Evolutionary conservation across 2,888 invertebrate genomes (phyloP).

Genomic region (Pollenia griseotomentosa): DNA sequence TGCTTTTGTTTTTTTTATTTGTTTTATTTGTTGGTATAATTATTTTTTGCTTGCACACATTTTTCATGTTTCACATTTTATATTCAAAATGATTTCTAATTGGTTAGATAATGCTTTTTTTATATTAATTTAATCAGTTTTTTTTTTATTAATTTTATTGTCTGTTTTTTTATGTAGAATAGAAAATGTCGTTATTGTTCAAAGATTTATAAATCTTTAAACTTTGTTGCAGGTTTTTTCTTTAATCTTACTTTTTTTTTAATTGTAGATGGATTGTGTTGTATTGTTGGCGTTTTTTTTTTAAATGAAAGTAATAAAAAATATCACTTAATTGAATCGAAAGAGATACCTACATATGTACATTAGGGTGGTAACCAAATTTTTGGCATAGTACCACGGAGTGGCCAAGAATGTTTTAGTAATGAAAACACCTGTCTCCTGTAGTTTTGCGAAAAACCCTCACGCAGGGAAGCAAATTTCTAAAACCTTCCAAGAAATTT

Average conservation of each 20-base stretch:
- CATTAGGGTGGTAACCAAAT: too few species aligned
- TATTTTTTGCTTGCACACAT: conserved; percentile 3
- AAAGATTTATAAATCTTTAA: not conserved
- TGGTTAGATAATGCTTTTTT: conserved; percentile 65
- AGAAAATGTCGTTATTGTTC: conserved; percentile 2
- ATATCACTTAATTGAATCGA: conserved; percentile 38
- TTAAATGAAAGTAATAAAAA: conserved; percentile 4
- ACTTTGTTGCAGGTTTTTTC: not conserved
- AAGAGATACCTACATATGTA: too few species aligned
- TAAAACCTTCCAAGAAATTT: too few species aligned
- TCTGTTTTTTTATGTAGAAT: not conserved
- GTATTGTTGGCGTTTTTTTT: conserved; percentile 21
- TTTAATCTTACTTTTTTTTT: conserved; percentile 19
- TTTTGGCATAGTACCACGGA: too few species aligned
- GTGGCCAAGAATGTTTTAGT: too few species aligned
- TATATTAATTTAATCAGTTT: conserved; percentile 52
- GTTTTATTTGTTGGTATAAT: conserved; percentile 31
- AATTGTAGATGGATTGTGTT: conserved; percentile 32
- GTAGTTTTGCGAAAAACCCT: too few species aligned
- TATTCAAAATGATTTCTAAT: conserved; percentile 68
- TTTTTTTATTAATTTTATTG: conserved; percentile 22
- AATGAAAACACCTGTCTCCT: too few species aligned
- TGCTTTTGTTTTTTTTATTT: too few species aligned
- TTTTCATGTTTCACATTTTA: conserved; percentile 41
- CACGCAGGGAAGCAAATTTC: too few species aligned